Evolutionary conservation across 2,888 invertebrate species (phyloP), one percentile per base, ranked within the genome.

Genomic region (Xestobium rufovillosum): DNA sequence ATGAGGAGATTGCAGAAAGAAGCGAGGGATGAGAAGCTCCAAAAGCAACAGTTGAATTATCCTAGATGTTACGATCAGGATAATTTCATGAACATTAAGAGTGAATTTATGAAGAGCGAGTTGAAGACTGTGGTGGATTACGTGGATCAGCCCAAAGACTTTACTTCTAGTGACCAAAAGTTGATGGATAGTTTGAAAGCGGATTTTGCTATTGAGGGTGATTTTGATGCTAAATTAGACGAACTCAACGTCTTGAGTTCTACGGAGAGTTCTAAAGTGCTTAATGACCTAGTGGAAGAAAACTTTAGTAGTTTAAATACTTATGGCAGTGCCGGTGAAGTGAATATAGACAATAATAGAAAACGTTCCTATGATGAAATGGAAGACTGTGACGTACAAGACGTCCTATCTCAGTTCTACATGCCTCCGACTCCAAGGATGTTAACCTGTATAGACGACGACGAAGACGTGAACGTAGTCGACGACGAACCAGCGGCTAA

Each of bases 1-100:
- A 83, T 89, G 67, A 85, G 83, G 61, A 73, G 86, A 42, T 71
- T 92, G 43, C 90, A 89, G 63, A 80, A 83, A 50, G 89, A 90
- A 61, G 79, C 85, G 47, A 73, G 85, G 40, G 79, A 83, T 45
- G 89, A 90, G 62, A 89, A 87, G 65, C 44, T 59, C 16, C 65
- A 61, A 39, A 63, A 63, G 46, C 63, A 64, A 39, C 63, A 65
- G 40, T 44, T 62, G 6, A 61, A 57, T 43, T 63, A 65, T 42
- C 62, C 63, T 2, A 51, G 60, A 33, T 59, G 60, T 33, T 61
- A 57, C 49, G 60, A 63, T 43, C 61, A 59, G 49, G 62, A 64
- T 34, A 58, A 56, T 40, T 60, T 57, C 42, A 42, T 61, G 26
- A 62, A 57, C 41, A 46, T 61, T 12, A 62, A 59, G 36, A 60